These are phyloP conservation scores for Myzus persicae DNA, from an alignment of 1,140 invertebrate species.

Conservation along the genomic window DNA sequence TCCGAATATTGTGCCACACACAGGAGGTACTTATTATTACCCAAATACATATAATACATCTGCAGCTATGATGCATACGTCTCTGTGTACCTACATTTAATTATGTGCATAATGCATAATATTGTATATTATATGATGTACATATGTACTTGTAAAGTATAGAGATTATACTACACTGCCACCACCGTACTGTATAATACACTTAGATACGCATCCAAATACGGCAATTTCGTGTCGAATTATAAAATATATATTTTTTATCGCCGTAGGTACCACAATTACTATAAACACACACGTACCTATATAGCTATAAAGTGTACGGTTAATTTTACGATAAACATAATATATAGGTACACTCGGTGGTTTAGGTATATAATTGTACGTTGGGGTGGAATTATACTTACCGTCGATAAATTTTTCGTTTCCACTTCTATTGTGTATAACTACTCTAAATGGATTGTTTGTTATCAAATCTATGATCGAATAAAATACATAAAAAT, in stretches of 20 bases:
- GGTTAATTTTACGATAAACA: constrained; percentile 6
- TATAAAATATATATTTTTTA: background rate
- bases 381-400: constrained; percentile 3
- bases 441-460: background rate
- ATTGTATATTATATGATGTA: too few relatives aligned
- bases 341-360: background rate
- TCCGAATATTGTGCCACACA: background rate
- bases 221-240: background rate
- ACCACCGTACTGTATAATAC: background rate
- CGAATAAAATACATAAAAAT: background rate
- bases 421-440: constrained; percentile 1
- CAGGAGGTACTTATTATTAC: background rate
- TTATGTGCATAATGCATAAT: too few relatives aligned
- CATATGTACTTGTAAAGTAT: background rate
- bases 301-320: background rate
- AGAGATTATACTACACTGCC: background rate
- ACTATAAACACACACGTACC: too few relatives aligned
- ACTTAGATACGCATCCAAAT: background rate
- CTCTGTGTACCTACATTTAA: too few relatives aligned
- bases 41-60: background rate
- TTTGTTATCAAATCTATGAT: background rate
- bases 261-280: background rate
- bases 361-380: background rate
- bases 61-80: background rate
- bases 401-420: constrained; percentile 44